Base-by-base conservation (phyloP, 2,888 invertebrate genomes). In the Scelioninae gen. 1 region DNA sequence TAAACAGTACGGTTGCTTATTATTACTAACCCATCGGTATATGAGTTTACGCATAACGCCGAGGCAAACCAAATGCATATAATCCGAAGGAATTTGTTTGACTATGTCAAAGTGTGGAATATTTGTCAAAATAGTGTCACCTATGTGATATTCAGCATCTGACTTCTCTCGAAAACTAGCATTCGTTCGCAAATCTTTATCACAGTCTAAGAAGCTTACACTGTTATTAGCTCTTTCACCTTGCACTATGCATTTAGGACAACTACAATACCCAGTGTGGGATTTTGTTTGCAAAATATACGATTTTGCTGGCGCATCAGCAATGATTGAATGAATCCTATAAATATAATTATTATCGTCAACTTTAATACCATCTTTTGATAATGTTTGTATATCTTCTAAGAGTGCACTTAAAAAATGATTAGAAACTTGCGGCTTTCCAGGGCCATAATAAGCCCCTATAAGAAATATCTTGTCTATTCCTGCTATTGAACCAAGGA, bases 241-340 rank as follows among this genome's bases (percentile, higher is more conserved):
- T 29, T 56, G 47, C 2, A 56, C 38, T 0, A 53, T 16, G 43
- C 76, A 76, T 13, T 76, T 76, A 7, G 76, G 60, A 34, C 76
- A 76, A n/a, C 68, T 60, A 34, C 32, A 15, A 40, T 60, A 76
- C 10, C 60, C 76, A 0, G 6, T 23, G n/a, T 76, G 68, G 8
- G n/a, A 1, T 58, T 58, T 65, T 13, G 47, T 32, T 76, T 76
- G n/a, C n/a, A n/a, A n/a, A n/a, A n/a, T n/a, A n/a, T n/a, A n/a
- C n/a, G n/a, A n/a, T n/a, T n/a, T n/a, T 4, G 66, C 75, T 16
- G 75, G 66, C 5, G 75, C 66, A 66, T 76, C 75, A 13, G 56
- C 58, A 49, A 76, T 65, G 3, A 56, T 11, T 8, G 5, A 32
- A 31, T 15, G 1, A n/a, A 66, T 56, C 15, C 4, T 5, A 58